Percentiles rank a stretch among this genome's conserved stretches.
These are phyloP conservation scores for Alces alces DNA, from an alignment of 2,113 vertebrate genomes.

Conservation along the genomic window DNA sequence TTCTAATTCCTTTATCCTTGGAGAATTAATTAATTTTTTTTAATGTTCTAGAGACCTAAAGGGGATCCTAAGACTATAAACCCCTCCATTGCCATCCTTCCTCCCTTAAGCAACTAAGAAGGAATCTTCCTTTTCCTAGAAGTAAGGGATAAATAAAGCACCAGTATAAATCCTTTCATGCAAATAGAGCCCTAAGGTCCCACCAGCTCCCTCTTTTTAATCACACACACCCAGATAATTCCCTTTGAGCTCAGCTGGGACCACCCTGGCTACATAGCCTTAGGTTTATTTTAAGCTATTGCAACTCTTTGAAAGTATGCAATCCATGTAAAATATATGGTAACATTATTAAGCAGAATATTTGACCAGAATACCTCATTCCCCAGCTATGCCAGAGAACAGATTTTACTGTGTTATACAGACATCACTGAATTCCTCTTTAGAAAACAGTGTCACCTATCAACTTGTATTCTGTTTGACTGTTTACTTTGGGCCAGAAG, in stretches of 20 bases:
- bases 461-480: constrained; percentile 43
- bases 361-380: constrained; percentile 58
- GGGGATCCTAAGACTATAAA: neutral
- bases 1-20: constrained; percentile 21
- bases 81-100: neutral
- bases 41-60: constrained; percentile 3
- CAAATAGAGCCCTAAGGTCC: constrained; percentile 37
- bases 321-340: constrained; percentile 50
- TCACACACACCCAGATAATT: constrained; percentile 49
- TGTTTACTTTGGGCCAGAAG: constrained; percentile 16
- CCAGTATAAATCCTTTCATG: constrained; percentile 36
- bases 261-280: constrained; percentile 6
- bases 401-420: neutral
- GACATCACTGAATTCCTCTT: constrained; percentile 3
- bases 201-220: constrained; percentile 52
- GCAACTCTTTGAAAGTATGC: constrained; percentile 55
- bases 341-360: constrained; percentile 56
- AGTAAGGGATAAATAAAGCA: constrained; percentile 49
- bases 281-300: constrained; percentile 60
- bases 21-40: neutral
- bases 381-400: neutral
- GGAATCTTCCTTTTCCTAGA: constrained; percentile 22
- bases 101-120: neutral
- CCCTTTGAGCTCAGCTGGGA: constrained; percentile 55
- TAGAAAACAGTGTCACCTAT: neutral